Evolutionary conservation across 1,140 invertebrate genomes (phyloP).

Genomic region (Dendrolimus punctatus): DNA sequence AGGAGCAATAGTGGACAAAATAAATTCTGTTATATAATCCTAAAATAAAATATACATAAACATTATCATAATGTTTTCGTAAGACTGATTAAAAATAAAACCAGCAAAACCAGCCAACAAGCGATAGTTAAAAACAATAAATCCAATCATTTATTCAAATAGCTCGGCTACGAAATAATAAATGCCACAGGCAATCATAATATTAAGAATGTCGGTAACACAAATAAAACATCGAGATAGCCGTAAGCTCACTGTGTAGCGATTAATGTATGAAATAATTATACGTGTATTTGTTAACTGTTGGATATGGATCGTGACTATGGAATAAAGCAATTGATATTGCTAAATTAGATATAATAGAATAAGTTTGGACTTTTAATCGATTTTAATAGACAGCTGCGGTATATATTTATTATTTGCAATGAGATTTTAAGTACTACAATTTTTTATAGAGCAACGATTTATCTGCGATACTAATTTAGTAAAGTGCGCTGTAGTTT

Average conservation of each 20-base stretch:
- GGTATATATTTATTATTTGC: too few species aligned
- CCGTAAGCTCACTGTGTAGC: conserved; percentile 6
- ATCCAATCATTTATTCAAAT: conserved; percentile 1
- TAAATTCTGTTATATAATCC: too few species aligned
- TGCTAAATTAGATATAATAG: conserved; percentile 6
- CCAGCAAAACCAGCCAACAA: too few species aligned
- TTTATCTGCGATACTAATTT: too few species aligned
- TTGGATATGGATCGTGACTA: conserved; percentile 13
- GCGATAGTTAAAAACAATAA: too few species aligned
- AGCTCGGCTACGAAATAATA: conserved; percentile 1
- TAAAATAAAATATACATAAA: too few species aligned
- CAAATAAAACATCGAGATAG: background rate
- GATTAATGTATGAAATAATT: conserved; percentile 16
- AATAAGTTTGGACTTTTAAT: background rate
- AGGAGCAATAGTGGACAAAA: too few species aligned
- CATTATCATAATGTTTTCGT: too few species aligned
- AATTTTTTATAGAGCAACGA: too few species aligned
- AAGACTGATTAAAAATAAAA: too few species aligned
- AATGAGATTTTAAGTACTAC: too few species aligned
- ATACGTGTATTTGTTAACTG: conserved; percentile 11
- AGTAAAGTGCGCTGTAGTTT: too few species aligned
- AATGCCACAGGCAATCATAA: conserved; percentile 6
- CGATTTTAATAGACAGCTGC: background rate
- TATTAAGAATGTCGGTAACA: background rate
- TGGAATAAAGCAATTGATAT: conserved; percentile 12